phyloP scores from a whole-genome alignment of 2,888 invertebrate species.

The Agrochola circellaris region DNA sequence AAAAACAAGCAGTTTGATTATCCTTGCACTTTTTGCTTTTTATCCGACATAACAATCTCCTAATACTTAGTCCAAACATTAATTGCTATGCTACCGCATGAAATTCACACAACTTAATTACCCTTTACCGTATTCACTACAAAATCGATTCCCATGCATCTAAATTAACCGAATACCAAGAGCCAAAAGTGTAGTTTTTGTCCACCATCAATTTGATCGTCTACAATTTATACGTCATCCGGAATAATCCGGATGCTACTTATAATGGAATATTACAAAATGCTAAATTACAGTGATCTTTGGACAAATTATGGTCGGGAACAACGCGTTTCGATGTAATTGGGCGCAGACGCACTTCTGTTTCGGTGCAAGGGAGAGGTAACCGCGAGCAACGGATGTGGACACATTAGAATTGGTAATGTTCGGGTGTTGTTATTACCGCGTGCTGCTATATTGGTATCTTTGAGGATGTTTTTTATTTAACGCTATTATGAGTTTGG shows the following conservation, averaged over 20 bases:
- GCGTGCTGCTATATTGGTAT: conserved; percentile 19
- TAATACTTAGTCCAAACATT: conserved; percentile 3
- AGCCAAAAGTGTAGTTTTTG: conserved; percentile 63
- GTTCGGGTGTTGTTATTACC: conserved; percentile 37
- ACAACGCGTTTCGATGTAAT: conserved; percentile 83
- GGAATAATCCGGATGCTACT: conserved; percentile 74
- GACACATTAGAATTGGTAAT: conserved; percentile 57
- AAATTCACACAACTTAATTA: conserved; percentile 58
- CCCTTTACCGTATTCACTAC: conserved; percentile 32
- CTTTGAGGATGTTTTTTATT: conserved; percentile 28
- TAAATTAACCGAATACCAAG: conserved; percentile 59
- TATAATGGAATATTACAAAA: conserved; percentile 82
- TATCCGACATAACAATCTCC: not conserved
- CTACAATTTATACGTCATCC: conserved; percentile 68
- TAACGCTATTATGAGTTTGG: conserved; percentile 7
- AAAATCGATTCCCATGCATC: conserved; percentile 61
- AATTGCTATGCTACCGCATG: conserved; percentile 29
- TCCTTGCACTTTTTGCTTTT: conserved; percentile 7
- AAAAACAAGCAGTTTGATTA: not conserved
- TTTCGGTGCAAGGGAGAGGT: conserved; percentile 69
- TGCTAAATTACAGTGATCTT: conserved; percentile 84
- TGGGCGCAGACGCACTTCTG: conserved; percentile 78
- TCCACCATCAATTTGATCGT: conserved; percentile 55
- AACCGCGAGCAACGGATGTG: conserved; percentile 55
- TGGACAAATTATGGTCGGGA: conserved; percentile 81